phyloP scores from a whole-genome alignment of 2,113 vertebrate species.

The Neopipo cinnamomea region DNA sequence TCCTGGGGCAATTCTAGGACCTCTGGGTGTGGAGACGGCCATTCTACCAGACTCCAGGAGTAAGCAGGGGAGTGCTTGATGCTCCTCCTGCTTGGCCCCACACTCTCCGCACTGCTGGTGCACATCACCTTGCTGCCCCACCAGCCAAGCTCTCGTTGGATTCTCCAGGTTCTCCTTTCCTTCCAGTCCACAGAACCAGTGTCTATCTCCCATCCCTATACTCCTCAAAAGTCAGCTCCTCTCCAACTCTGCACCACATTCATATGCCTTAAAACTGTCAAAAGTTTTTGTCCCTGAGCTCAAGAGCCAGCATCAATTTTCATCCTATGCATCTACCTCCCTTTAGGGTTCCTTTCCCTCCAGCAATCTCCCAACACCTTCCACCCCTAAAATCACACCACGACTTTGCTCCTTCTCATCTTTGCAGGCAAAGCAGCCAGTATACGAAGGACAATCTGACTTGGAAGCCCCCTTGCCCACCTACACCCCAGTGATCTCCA shows the following conservation, averaged over 20 bases:
- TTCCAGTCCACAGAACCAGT: not conserved
- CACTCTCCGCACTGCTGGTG: fast-evolving
- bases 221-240: not conserved
- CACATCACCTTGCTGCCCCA: not conserved
- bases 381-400: not conserved
- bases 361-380: not conserved
- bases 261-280: not conserved
- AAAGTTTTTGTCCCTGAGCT: not conserved
- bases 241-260: fast-evolving
- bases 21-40: not conserved
- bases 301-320: not conserved
- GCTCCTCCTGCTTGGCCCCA: not conserved
- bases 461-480: not conserved
- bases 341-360: not conserved
- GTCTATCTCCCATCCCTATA: fast-evolving
- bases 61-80: fast-evolving
- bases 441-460: not conserved
- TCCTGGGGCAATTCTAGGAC: not conserved
- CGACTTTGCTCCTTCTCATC: not conserved
- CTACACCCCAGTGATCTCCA: not conserved
- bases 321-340: not conserved
- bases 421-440: not conserved
- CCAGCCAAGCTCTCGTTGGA: not conserved
- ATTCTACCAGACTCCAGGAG: not conserved
- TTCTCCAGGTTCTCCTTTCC: not conserved